Evolutionary conservation across 2,113 vertebrate species (phyloP).

Genomic region (Apistogramma diplotaenia): DNA sequence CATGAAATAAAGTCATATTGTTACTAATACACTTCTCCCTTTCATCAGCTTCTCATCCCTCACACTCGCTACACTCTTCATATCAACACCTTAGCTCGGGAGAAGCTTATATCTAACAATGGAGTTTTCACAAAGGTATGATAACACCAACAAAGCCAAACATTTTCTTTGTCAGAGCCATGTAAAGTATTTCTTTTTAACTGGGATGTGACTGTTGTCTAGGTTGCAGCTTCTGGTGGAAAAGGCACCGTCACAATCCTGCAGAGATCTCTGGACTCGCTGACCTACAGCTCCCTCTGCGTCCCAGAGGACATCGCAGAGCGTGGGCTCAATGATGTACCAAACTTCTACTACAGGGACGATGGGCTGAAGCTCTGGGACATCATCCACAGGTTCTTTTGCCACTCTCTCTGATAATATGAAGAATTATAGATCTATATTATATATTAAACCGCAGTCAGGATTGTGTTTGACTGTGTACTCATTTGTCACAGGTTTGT

Average conservation of each 20-base stretch:
- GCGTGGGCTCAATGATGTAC: not conserved
- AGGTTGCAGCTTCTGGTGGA: not conserved
- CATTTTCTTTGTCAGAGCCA: not conserved
- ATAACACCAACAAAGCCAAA: not conserved
- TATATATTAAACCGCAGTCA: no score
- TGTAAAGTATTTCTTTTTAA: not conserved
- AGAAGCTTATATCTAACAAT: slow-evolving; percentile 20
- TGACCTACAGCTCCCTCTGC: not conserved
- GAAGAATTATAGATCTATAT: no score
- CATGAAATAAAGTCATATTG: not conserved
- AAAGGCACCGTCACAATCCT: not conserved
- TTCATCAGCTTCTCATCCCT: slow-evolving; percentile 24
- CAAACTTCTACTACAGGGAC: not conserved
- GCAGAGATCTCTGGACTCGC: not conserved
- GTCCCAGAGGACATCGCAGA: not conserved
- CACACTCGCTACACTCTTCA: not conserved
- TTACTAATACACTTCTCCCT: not conserved
- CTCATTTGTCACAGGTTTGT: not conserved
- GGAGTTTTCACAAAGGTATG: slow-evolving; percentile 45
- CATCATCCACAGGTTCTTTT: slow-evolving; percentile 38
- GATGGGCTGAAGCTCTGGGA: slow-evolving; percentile 76
- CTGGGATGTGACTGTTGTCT: not conserved
- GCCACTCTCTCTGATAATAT: no score
- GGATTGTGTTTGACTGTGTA: not conserved
- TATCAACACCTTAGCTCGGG: slow-evolving; percentile 54